phyloP scores from a whole-genome alignment of 2,888 invertebrate species.

The Sarcophaga rosellei region DNA sequence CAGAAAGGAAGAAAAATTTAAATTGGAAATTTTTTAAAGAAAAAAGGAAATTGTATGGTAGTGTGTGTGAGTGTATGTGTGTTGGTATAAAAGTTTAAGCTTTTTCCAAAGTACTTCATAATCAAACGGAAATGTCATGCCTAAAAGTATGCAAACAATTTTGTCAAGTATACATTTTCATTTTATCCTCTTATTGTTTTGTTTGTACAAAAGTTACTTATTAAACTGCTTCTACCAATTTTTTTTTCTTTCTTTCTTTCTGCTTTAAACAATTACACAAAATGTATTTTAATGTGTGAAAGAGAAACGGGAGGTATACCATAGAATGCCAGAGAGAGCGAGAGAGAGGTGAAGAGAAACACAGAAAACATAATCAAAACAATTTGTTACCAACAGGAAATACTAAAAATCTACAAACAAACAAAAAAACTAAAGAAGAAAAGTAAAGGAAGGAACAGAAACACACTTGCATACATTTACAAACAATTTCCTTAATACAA shows the following conservation, averaged over 20 bases:
- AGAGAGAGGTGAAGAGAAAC: not conserved
- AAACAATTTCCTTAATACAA: constrained; percentile 51
- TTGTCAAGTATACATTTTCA: constrained; percentile 42
- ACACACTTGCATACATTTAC: constrained; percentile 43
- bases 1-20: constrained; percentile 5
- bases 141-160: constrained; percentile 43
- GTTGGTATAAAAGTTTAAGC: constrained; percentile 22
- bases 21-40: not conserved
- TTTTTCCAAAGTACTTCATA: constrained; percentile 11
- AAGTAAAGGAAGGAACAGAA: not conserved
- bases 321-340: not conserved
- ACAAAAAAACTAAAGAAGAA: constrained; percentile 7
- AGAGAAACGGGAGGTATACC: not conserved
- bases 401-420: constrained; percentile 46
- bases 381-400: constrained; percentile 66
- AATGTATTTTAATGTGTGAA: not conserved
- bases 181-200: constrained; percentile 46
- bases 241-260: not conserved
- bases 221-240: not conserved
- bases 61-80: not conserved
- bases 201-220: constrained; percentile 15
- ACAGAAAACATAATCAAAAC: constrained; percentile 47
- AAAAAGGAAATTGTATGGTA: not conserved
- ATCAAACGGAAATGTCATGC: constrained; percentile 46
- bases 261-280: constrained; percentile 19